These are phyloP conservation scores for Orbicella faveolata DNA, from an alignment of 64 coral and sea anemone species.

Conservation along the genomic window DNA sequence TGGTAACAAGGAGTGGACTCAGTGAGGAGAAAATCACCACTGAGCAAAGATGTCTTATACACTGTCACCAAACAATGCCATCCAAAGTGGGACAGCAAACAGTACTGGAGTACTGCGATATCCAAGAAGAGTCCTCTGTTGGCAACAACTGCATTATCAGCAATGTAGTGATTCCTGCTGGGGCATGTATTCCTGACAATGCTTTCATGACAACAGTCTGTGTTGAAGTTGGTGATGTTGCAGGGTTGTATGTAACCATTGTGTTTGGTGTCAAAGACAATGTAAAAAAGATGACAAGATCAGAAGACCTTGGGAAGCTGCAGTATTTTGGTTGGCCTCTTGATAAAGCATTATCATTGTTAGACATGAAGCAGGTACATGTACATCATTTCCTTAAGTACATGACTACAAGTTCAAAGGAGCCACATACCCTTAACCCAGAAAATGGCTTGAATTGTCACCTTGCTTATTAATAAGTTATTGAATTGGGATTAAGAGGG, in stretches of 20 bases:
- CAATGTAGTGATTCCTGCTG: conserved; percentile 75
- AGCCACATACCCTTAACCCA: too few species aligned
- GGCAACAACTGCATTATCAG: conserved; percentile 80
- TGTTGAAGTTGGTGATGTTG: conserved; percentile 35
- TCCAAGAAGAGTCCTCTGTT: conserved; percentile 53
- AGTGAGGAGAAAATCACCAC: conserved; percentile 1
- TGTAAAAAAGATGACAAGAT: conserved; percentile 69
- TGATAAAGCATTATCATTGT: conserved; percentile 56
- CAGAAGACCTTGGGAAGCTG: conserved; percentile 60
- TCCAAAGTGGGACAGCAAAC: conserved; percentile 55
- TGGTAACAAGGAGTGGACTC: conserved; percentile 37
- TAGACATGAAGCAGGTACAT: conserved; percentile 59
- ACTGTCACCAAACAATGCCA: conserved; percentile 58
- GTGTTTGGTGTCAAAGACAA: conserved; percentile 88
- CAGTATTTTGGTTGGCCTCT: conserved; percentile 74
- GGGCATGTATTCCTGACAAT: conserved; percentile 50
- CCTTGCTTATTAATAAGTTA: too few species aligned
- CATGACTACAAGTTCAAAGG: too few species aligned
- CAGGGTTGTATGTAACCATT: conserved; percentile 82
- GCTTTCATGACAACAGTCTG: conserved; percentile 80
- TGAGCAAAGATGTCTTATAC: conserved; percentile 59
- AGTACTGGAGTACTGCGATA: conserved; percentile 88
- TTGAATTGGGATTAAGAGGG: too few species aligned
- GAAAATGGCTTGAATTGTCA: too few species aligned
- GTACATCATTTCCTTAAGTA: too few species aligned